Evolutionary conservation across 2,797 vertebrate species (phyloP), one percentile per base, ranked within the genome.

Genomic region (Chaetophractus vellerosus): DNA sequence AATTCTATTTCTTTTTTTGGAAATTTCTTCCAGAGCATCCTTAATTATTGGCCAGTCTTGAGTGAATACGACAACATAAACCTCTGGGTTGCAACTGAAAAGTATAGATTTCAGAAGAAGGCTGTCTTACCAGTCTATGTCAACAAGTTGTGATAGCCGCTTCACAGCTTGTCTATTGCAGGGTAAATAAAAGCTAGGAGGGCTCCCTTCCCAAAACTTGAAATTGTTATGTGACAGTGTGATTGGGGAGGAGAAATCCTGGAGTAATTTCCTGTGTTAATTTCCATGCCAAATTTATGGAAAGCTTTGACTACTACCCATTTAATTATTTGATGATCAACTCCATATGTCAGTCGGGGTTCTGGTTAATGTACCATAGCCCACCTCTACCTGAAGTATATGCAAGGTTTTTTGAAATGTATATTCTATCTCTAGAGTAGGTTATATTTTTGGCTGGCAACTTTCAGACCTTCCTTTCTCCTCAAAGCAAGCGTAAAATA

Each of bases 41-140:
- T 95, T 93, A 91, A 95, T 96, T 95, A 95, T 91, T 50, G 63
- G 21, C 57, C 59, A 90, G 64, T 96, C 36, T 96, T 84, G 61
- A 79, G 59, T 92, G 31, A 69, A 48, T 61, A 76, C 55, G 45
- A 82, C 74, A 93, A 88, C 28, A 85, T 24, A 90, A 74, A 90
- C 84, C 80, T 94, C 45, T 59, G 59, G 33, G 68, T 92, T 86
- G 59, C 45, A 93, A 88, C 1, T 33, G 75, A 36, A 87, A 87
- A 90, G 31, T 63, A 68, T 2, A 76, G 28, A 48, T 71, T 90
- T 91, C 6, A n/a, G n/a, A 93, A 89, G 50, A 88, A 80, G 26
- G 45, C 9, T 76, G 6, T 82, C 28, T 91, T 69, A 24, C 28
- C 9, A 23, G 19, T 83, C 80, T 84, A 6, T 78, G 38, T 55